A percentile compares a stretch with the other conserved stretches of the same genome.
phyloP scores from a whole-genome alignment of 2,113 vertebrate genomes.

The Pterocles orientalis region DNA sequence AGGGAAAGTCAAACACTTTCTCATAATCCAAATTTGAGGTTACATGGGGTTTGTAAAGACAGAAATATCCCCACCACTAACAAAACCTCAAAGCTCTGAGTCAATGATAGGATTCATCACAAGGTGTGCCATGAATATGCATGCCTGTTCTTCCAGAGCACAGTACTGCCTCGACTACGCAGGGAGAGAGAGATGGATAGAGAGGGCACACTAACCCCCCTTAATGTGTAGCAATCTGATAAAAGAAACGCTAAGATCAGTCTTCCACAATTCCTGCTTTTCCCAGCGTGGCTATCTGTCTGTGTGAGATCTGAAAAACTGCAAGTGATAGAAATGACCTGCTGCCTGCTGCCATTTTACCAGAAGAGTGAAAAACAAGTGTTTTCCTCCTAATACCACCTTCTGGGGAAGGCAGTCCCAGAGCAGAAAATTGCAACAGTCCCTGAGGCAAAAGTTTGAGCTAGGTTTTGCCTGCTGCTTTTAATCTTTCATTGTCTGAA shows the following conservation, averaged over 20 bases:
- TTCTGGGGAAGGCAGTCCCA: not conserved
- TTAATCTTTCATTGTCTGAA: not conserved
- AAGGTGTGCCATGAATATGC: not conserved
- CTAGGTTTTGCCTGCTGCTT: not conserved
- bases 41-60: not conserved
- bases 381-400: not conserved
- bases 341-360: not conserved
- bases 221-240: not conserved
- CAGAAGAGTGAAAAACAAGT: not conserved
- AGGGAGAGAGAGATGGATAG: not conserved
- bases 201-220: not conserved
- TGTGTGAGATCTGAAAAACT: not conserved
- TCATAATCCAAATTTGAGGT: not conserved
- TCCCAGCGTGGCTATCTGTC: not conserved
- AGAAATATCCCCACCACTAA: not conserved
- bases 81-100: not conserved
- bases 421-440: not conserved
- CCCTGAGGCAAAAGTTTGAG: not conserved
- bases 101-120: not conserved
- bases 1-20: not conserved
- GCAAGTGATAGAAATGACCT: not conserved
- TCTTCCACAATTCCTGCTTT: not conserved
- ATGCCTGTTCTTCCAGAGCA: not conserved
- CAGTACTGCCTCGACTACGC: not conserved
- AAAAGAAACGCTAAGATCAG: not conserved